Base-by-base conservation (phyloP, 2,113 vertebrate genomes). In the Bombycilla garrulus region DNA sequence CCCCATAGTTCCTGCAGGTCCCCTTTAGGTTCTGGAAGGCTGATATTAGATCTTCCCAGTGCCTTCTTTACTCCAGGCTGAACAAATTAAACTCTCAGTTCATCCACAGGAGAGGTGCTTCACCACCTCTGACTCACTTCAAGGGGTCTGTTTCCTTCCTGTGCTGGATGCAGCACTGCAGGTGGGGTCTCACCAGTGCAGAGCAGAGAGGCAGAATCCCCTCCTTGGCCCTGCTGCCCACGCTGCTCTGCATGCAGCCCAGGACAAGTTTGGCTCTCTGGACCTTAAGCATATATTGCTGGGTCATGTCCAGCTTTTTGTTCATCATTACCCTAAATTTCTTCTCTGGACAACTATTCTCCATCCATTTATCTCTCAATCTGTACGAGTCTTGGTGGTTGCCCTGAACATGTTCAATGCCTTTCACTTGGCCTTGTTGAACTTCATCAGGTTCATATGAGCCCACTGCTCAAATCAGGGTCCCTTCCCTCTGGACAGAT, bases 61-160 rank as follows among this genome's bases (percentile, higher is more conserved):
- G 40, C 8, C 44, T 69, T 69, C 15, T 38, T 20, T 86, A 47
- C 33, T 73, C 7, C 33, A 45, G 4, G 44, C 28, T 78, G 54
- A 78, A 54, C 26, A 81, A 36, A 15, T 15, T 40, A 44, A 51
- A 6, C 19, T 69, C 12, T 45, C 23, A 73, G 13, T 25, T 16
- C 15, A 1, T 81, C 35, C 0, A 1, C 1, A n/a, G 17, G 5
- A 81, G 38, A 28, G 10, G 3, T 62, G 15, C 6, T 81, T 31
- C 23, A 74, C 0, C 3, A 61, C 40, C 16, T 83, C 24, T 44
- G 44, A 38, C 23, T 38, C 4, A 1, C 3, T 73, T 15, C 3
- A 47, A 21, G 6, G 28, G 23, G 1, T 70, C 24, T 6, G 2
- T 58, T 6, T 58, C 15, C 9, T 26, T 79, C 20, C n/a, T 77